Evolutionary conservation across 2,888 invertebrate species (phyloP).

Genomic region (Mechanitis mazaeus): DNA sequence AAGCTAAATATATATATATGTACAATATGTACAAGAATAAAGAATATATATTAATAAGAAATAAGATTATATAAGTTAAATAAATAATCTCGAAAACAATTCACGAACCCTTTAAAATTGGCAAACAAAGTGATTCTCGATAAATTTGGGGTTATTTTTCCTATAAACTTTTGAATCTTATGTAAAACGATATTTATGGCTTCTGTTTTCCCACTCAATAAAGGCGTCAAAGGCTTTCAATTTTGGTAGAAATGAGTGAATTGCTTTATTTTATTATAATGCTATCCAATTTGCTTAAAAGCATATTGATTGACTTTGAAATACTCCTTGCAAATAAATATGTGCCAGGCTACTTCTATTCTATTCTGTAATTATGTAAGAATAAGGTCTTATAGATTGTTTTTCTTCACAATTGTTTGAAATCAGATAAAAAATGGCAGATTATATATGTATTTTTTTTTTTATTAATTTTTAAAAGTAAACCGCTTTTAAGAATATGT

Average conservation of each 20-base stretch:
- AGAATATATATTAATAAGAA: no score
- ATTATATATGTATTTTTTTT: no score
- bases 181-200: conserved; percentile 10
- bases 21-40: no score
- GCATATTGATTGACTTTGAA: conserved; percentile 13
- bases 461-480: no score
- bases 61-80: not conserved
- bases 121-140: conserved; percentile 11
- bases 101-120: conserved; percentile 6
- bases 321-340: not conserved
- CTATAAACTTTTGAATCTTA: conserved; percentile 9
- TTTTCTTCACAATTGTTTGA: no score
- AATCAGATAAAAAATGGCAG: no score
- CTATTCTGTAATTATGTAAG: no score
- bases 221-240: conserved; percentile 12
- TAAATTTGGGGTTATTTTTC: conserved; percentile 8
- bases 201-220: conserved; percentile 14
- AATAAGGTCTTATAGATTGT: no score
- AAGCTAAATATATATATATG: no score
- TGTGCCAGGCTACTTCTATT: no score
- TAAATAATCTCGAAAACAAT: not conserved
- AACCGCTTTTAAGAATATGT: no score
- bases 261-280: conserved; percentile 15
- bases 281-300: conserved; percentile 14
- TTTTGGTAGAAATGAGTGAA: conserved; percentile 14